Evolutionary conservation across 1,140 invertebrate genomes (phyloP).

Genomic region (roundworm (Caenorhabditis elegans)): WBcel235 BX284602.5:7325501-7326000

Average conservation of each 20-base stretch:
- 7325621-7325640: background rate
- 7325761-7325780: background rate
- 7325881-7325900: background rate
- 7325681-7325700: background rate
- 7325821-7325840: slow-evolving; percentile 13
- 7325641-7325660: background rate
- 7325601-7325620: background rate
- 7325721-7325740: background rate
- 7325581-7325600: slow-evolving; percentile 4
- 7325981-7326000: no score
- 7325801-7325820: background rate
- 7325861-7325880: background rate
- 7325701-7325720: background rate
- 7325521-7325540: background rate
- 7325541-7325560: background rate
- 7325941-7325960: no score
- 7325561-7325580: background rate
- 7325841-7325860: slow-evolving; percentile 11
- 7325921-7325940: no score
- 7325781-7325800: no score
- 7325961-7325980: no score
- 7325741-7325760: background rate
- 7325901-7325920: no score
- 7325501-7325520: background rate
- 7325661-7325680: background rate